These are phyloP conservation scores for Sylvilagus floridanus DNA, from an alignment of 2,797 vertebrate species.

Conservation along the genomic window DNA sequence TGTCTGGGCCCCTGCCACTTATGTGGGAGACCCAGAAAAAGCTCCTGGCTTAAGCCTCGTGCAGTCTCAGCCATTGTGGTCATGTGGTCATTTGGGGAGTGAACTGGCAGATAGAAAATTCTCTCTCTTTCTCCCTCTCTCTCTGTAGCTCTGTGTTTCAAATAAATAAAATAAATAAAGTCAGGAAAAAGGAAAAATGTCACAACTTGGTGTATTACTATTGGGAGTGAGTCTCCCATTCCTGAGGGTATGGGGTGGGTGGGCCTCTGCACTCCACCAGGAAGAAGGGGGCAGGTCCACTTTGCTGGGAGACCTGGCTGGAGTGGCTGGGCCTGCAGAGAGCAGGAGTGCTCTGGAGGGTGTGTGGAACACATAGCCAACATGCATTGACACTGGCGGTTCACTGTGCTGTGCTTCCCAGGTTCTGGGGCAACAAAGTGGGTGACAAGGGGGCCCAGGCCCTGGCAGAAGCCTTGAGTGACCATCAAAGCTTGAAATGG, in stretches of 20 bases:
- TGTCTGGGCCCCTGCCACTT: too few species aligned
- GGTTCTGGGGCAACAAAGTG: constrained; percentile 94
- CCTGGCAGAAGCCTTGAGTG: constrained; percentile 89
- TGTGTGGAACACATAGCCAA: not conserved
- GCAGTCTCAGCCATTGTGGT: too few species aligned
- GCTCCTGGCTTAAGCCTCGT: too few species aligned
- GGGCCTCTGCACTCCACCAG: not conserved
- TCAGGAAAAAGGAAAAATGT: not conserved
- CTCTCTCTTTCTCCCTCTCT: too few species aligned
- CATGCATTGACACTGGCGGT: not conserved
- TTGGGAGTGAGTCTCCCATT: not conserved
- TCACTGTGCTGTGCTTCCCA: constrained; percentile 73
- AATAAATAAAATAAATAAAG: too few species aligned
- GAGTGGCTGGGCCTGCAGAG: not conserved
- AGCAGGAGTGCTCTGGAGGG: accelerated
- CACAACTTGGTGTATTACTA: not conserved
- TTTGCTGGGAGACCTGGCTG: not conserved
- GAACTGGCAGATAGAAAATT: too few species aligned
- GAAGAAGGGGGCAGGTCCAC: not conserved
- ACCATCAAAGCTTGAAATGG: constrained; percentile 89
- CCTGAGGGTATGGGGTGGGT: not conserved
- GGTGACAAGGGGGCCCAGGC: constrained; percentile 90
- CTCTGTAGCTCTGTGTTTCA: too few species aligned
- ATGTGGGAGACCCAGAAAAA: too few species aligned
- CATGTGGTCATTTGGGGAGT: too few species aligned